Evolutionary conservation across 2,888 invertebrate genomes (phyloP), one percentile per base, ranked within the genome.

Genomic region (Parnassius glacialis): DNA sequence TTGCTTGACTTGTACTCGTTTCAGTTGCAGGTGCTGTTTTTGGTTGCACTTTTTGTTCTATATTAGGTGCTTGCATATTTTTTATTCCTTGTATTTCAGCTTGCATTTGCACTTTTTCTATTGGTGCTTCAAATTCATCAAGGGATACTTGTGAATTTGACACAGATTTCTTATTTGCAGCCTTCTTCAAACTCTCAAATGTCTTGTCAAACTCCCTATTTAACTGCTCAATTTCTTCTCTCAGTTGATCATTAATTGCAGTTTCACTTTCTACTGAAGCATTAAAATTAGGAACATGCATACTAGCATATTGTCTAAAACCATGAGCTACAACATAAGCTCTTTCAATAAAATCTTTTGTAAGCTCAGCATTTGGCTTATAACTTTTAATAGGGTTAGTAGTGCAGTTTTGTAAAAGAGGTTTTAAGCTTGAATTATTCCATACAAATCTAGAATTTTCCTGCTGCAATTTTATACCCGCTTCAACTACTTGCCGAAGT

Each of bases 291-390:
- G 87, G 83, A 51, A 83, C 74, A 67, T 84, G 73, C 84, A 90
- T 79, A 20, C 77, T 67, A 53, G 88, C 83, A 72, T 95, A 95
- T 68, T 94, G 93, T 67, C 90, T 92, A 52, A 97, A 79, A 42
- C 97, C 96, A 71, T 94, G 93, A 51, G 93, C 92, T 20, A 97
- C 95, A 53, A 96, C 94, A 69, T 92, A 89, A 7, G 94, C 90
- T 71, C 95, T 92, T 71, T 95, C 94, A 2, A 93, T 72, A 5
- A 94, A 68, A 25, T 93, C 89, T 71, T 82, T 83, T 43, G 81
- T 67, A 59, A 78, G 59, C n/a, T 76, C 77, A 34, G 83, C 75
- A 62, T 73, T 79, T 51, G 81, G 78, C 70, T 83, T 84, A 57
- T 71, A 73, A 69, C 73, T 71, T 61, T 79, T 70, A 16, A 84